Percentiles rank a stretch among this genome's conserved stretches.
These are phyloP conservation scores for Eilema caniola DNA, from an alignment of 2,888 invertebrate genomes.

Conservation along the genomic window DNA sequence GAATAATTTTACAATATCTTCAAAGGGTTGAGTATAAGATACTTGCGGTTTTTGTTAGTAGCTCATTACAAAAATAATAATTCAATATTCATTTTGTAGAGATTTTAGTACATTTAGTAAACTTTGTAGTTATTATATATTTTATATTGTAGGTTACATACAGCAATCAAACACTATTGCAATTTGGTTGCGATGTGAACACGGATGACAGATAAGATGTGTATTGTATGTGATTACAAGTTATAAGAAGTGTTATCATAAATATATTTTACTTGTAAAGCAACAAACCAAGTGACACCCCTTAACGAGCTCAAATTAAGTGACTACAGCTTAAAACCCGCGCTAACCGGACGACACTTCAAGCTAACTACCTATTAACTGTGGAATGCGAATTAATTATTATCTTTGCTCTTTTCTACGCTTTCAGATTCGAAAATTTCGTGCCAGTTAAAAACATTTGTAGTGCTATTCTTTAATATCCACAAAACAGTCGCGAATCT, in stretches of 20 bases:
- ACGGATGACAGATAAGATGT: too few relatives aligned
- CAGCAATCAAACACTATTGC: too few relatives aligned
- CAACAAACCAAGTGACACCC: background rate
- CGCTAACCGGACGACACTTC: slow-evolving; percentile 43
- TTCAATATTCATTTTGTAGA: too few relatives aligned
- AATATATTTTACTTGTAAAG: background rate
- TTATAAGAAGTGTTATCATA: background rate
- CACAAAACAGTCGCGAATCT: background rate
- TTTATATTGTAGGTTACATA: too few relatives aligned
- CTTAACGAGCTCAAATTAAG: slow-evolving; percentile 12
- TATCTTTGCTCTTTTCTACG: slow-evolving; percentile 21
- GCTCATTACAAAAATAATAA: background rate
- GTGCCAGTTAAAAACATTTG: background rate
- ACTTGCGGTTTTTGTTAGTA: background rate
- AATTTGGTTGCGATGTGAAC: too few relatives aligned
- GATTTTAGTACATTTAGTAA: too few relatives aligned
- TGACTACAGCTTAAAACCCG: slow-evolving; percentile 28
- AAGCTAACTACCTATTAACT: slow-evolving; percentile 24
- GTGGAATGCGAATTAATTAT: slow-evolving; percentile 58
- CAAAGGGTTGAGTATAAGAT: background rate
- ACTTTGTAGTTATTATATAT: too few relatives aligned
- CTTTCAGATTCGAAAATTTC: background rate
- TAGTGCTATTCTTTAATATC: background rate
- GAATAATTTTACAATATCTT: too few relatives aligned
- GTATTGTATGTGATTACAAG: background rate